phyloP scores from a whole-genome alignment of 2,113 vertebrate species.

The Bothrops jararaca region DNA sequence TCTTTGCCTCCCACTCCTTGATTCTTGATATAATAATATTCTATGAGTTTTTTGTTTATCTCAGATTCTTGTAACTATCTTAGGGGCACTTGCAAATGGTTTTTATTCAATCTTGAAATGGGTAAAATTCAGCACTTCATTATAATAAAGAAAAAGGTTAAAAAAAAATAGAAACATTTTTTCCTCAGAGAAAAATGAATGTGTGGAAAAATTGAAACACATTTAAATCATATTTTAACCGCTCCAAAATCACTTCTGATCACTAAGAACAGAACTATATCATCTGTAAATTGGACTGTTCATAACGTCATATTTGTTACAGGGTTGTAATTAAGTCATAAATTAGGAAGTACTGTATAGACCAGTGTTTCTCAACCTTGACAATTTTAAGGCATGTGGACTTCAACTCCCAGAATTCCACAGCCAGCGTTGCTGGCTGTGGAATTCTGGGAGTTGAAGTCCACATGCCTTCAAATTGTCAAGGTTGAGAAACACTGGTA shows the following conservation, averaged over 20 bases:
- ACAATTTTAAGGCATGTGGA: too few species aligned
- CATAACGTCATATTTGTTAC: background rate
- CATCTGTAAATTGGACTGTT: background rate
- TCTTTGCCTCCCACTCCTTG: background rate
- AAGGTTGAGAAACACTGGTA: too few species aligned
- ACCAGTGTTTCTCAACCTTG: too few species aligned
- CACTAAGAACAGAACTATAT: background rate
- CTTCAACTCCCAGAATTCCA: too few species aligned
- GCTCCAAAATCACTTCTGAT: background rate
- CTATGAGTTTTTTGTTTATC: background rate
- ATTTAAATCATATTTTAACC: background rate
- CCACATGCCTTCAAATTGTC: too few species aligned
- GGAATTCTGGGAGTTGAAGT: too few species aligned
- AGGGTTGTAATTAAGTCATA: background rate
- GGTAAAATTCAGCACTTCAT: background rate
- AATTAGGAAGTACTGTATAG: background rate
- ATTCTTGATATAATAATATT: background rate
- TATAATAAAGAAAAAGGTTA: background rate
- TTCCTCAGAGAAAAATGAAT: background rate
- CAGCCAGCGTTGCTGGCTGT: too few species aligned
- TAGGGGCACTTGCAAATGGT: background rate
- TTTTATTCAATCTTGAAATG: background rate
- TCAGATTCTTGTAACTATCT: background rate
- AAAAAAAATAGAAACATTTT: background rate
- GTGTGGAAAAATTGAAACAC: background rate